Conservation (phyloP, 1,140 invertebrate genomes). For the Drosophila melanica region DNA sequence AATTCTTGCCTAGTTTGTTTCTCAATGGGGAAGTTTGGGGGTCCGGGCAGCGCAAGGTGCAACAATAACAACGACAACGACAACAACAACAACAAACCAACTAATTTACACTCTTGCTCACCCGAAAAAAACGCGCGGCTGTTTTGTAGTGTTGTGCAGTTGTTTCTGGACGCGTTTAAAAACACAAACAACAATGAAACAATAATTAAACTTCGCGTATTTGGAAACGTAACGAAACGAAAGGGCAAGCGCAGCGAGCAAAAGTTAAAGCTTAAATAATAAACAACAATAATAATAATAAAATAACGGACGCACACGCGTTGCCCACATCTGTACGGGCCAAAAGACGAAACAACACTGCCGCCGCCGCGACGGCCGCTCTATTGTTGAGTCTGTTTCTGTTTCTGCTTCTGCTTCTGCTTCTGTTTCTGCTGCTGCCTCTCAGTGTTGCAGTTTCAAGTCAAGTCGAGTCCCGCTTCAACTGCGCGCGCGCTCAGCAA, state of each 20-base stretch:
- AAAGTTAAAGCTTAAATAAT: slow-evolving; percentile 78
- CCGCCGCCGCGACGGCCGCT: slow-evolving; percentile 52
- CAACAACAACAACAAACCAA: slow-evolving; percentile 38
- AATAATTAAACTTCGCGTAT: slow-evolving; percentile 50
- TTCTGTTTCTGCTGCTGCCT: slow-evolving; percentile 16
- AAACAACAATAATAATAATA: slow-evolving; percentile 75
- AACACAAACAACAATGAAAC: slow-evolving; percentile 38
- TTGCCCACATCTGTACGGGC: slow-evolving; percentile 79
- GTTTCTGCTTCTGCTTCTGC: slow-evolving; percentile 9
- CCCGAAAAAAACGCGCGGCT: slow-evolving; percentile 38
- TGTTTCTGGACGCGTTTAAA: slow-evolving; percentile 33
- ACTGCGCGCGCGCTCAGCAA: slow-evolving; percentile 70
- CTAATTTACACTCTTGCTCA: slow-evolving; percentile 43
- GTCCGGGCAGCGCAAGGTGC: slow-evolving; percentile 62
- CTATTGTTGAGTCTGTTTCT: slow-evolving; percentile 47
- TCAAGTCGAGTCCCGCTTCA: slow-evolving; percentile 40
- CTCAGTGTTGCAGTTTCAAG: slow-evolving; percentile 45
- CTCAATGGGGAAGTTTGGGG: slow-evolving; percentile 63
- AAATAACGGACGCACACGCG: slow-evolving; percentile 73
- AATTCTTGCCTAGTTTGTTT: slow-evolving; percentile 70
- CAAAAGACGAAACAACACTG: slow-evolving; percentile 79
- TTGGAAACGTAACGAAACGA: slow-evolving; percentile 54
- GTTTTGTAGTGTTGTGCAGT: slow-evolving; percentile 28
- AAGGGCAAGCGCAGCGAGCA: slow-evolving; percentile 72
- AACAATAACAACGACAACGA: slow-evolving; percentile 51